phyloP scores from a whole-genome alignment of 2,797 vertebrate species.

The Fratercula arctica region DNA sequence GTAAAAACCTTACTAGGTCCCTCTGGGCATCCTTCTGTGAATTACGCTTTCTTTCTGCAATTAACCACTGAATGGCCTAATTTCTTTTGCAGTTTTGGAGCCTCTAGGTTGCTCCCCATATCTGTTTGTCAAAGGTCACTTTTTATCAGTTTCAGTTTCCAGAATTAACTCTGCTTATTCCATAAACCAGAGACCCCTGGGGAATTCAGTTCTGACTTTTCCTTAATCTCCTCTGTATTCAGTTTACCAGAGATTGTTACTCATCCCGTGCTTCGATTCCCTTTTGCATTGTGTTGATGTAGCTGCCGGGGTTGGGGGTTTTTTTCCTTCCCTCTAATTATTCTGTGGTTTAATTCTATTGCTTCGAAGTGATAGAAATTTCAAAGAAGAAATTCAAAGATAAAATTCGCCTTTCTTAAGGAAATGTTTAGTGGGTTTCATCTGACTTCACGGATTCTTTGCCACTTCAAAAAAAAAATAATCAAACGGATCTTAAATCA shows the following conservation, averaged over 20 bases:
- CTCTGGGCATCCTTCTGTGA: not conserved
- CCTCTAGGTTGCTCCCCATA: not conserved
- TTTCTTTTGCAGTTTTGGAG: not conserved
- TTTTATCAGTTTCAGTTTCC: not conserved
- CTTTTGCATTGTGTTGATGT: not conserved
- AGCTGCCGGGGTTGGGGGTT: not conserved
- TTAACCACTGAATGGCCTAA: not conserved
- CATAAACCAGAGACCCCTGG: not conserved
- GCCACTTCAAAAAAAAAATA: not conserved
- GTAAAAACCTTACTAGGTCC: not conserved
- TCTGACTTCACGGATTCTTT: not conserved
- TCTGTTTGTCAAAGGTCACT: not conserved
- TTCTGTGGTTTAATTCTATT: not conserved
- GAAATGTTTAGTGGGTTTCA: not conserved
- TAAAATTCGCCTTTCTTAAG: not conserved
- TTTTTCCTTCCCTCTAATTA: not conserved
- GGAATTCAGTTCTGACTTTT: not conserved
- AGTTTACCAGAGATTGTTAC: not conserved
- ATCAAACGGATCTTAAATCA: not conserved
- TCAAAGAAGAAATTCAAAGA: not conserved
- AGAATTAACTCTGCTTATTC: not conserved
- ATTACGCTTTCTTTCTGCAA: not conserved
- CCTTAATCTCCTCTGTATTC: not conserved
- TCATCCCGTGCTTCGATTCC: not conserved
- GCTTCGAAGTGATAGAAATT: not conserved